Conservation (phyloP, 2,113 vertebrate genomes). For the Eptesicus fuscus region DNA sequence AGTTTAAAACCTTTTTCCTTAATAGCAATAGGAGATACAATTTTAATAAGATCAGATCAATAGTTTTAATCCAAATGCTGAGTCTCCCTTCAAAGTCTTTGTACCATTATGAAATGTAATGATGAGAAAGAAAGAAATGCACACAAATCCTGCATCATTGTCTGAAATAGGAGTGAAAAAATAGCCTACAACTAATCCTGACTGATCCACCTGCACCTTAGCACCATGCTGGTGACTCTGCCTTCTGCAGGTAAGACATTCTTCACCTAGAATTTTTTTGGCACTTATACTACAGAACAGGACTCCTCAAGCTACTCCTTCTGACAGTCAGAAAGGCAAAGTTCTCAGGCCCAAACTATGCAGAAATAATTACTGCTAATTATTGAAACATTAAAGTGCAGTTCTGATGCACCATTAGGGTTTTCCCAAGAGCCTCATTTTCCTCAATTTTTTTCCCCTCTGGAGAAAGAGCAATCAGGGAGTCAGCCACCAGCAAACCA, state of each 20-base stretch:
- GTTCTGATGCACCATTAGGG: neutral
- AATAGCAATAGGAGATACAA: neutral
- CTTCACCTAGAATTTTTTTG: neutral
- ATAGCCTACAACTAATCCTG: neutral
- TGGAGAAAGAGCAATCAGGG: conserved; percentile 33
- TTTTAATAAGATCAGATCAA: neutral
- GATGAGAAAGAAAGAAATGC: neutral
- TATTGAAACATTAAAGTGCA: conserved; percentile 38
- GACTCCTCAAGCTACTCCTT: neutral
- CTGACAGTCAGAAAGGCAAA: neutral
- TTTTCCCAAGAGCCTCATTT: conserved; percentile 52
- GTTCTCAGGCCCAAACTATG: conserved; percentile 7
- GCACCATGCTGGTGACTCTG: neutral
- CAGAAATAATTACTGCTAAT: conserved; percentile 53
- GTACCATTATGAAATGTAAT: neutral
- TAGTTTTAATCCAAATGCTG: neutral
- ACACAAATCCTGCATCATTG: neutral
- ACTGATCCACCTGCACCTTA: too few species aligned
- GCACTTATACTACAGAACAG: neutral
- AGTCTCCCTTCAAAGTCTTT: neutral
- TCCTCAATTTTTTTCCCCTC: neutral
- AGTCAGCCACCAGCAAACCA: conserved; percentile 38
- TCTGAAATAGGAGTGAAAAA: neutral
- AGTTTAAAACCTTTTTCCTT: neutral
- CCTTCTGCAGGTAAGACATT: neutral